Evolutionary conservation across 2,797 vertebrate genomes (phyloP).

Genomic region (Hippocampus kuda): DNA sequence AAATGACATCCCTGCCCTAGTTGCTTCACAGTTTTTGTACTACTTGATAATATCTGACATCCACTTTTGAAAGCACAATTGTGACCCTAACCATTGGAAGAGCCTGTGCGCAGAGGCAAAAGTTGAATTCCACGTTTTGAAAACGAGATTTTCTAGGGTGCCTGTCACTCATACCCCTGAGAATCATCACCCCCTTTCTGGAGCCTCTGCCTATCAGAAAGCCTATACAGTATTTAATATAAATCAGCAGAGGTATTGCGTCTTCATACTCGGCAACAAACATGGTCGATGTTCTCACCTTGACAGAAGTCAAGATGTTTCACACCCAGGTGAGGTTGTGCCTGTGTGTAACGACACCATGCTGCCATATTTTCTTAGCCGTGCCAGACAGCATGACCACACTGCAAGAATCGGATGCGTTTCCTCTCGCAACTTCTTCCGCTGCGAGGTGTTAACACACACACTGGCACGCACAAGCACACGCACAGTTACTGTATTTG

Average conservation of each 20-base stretch:
- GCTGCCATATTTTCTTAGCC: slow-evolving; percentile 43
- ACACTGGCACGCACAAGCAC: background rate
- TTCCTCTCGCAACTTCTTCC: slow-evolving; percentile 45
- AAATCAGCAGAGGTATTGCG: background rate
- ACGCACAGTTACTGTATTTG: slow-evolving; percentile 12
- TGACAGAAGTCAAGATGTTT: background rate
- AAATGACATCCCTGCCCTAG: too few relatives aligned
- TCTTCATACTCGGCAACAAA: background rate
- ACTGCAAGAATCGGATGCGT: slow-evolving; percentile 35
- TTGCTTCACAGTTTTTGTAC: too few relatives aligned
- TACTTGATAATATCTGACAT: too few relatives aligned
- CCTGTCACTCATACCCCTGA: too few relatives aligned
- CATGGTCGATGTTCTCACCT: background rate
- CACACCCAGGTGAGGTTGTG: slow-evolving; percentile 26
- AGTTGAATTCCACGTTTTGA: too few relatives aligned
- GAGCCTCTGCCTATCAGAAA: too few relatives aligned
- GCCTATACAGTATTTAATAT: too few relatives aligned
- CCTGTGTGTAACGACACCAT: slow-evolving; percentile 8
- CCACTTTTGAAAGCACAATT: too few relatives aligned
- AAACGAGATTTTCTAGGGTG: too few relatives aligned
- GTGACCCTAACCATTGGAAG: too few relatives aligned
- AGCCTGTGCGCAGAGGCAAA: too few relatives aligned
- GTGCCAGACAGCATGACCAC: slow-evolving; percentile 43
- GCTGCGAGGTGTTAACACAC: slow-evolving; percentile 27
- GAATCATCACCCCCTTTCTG: too few relatives aligned